Base-by-base conservation (phyloP, 2,888 invertebrate genomes). In the Cephonodes hylas region DNA sequence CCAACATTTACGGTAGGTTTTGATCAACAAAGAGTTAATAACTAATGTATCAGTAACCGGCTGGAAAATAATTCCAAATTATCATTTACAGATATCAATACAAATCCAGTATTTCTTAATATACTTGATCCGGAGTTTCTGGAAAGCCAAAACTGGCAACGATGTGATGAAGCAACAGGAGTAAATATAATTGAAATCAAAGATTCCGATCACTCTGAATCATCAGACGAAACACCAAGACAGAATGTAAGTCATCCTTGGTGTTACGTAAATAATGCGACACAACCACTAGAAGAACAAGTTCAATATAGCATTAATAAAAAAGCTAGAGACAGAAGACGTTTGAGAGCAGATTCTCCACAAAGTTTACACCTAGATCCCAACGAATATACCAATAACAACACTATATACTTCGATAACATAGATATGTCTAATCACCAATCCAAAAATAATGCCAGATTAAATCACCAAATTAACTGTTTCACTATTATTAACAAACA, bases 171-270 rank as follows among this genome's bases (percentile, higher is more conserved):
- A 44, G 63, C 66, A 45, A 67, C 73, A 10, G 74, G 76, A 22
- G 72, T 87, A 3, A 80, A 88, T 78, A 86, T 90, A 20, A 78
- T 81, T 53, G 91, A 90, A 78, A 66, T 90, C 6, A 79, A 83
- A 53, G 77, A 83, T 3, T 77, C 80, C 18, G 65, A 69, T 25
- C 75, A 75, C 25, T 65, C 75, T 5, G 74, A 74, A 58, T 68
- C 68, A n/a, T 66, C 78, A 6, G 70, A 73, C 25, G 68, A 71
- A 38, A 58, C 65, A 58, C 61, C 64, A 23, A 61, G 71, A 42
- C 60, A 65, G 18, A 53, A 53, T 31, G 18, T 31, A 8, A 20
- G 4, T 15, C 53, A 53, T 4, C 18, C 31, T 6, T 53, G 53
- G 53, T 53, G 10, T 31, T 53, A 53, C 31, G 18, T 18, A 27